Evolutionary conservation across 1,140 invertebrate species (phyloP).

Genomic region (Aleiodes sp.): DNA sequence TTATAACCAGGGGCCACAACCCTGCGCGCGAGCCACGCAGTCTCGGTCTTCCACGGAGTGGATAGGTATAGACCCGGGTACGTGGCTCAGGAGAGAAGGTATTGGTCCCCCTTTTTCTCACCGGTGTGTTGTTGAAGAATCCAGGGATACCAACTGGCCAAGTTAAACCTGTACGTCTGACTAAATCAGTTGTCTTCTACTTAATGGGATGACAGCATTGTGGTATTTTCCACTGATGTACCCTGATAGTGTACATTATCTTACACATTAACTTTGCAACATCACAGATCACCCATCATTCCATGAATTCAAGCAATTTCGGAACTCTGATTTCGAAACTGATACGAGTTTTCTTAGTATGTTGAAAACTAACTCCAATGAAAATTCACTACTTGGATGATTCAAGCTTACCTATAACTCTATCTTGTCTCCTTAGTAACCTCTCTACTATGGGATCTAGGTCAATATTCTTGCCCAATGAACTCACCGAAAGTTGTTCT

Average conservation of each 20-base stretch:
- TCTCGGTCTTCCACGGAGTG: slow-evolving; percentile 28
- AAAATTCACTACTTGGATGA: not conserved
- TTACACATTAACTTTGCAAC: too few relatives aligned
- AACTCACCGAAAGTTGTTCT: not conserved
- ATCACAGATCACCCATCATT: too few relatives aligned
- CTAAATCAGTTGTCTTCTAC: not conserved
- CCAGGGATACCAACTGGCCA: not conserved
- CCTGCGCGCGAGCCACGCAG: slow-evolving; percentile 47
- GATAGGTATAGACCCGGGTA: slow-evolving; percentile 13
- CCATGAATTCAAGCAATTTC: too few relatives aligned
- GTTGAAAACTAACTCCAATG: not conserved
- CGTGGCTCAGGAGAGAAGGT: not conserved
- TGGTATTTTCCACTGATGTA: too few relatives aligned
- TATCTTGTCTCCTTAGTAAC: slow-evolving; percentile 1
- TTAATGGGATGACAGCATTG: not conserved
- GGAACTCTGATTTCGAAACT: not conserved
- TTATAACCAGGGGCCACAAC: slow-evolving; percentile 49
- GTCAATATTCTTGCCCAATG: not conserved
- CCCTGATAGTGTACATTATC: too few relatives aligned
- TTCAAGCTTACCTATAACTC: not conserved
- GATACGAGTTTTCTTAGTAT: not conserved
- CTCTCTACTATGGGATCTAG: not conserved
- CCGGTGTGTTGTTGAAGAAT: not conserved
- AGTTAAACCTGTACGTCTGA: not conserved
- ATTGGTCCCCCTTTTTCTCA: not conserved